Evolutionary conservation across 2,113 vertebrate genomes (phyloP).

Genomic region (Nyctibius bracteatus): DNA sequence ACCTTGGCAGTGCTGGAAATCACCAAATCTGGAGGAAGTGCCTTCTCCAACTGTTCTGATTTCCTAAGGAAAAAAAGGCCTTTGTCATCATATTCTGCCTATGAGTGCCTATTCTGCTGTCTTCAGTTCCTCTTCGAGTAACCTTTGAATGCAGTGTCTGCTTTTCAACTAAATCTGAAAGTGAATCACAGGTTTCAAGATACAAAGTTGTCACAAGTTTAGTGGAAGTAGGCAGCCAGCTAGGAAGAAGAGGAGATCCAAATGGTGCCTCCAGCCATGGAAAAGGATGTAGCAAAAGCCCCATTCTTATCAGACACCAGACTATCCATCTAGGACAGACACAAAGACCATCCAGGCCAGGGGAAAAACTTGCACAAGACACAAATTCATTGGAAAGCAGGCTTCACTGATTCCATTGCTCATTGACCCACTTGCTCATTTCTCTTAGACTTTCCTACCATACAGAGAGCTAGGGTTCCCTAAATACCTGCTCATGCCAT

Average conservation of each 20-base stretch:
- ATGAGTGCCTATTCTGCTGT: not conserved
- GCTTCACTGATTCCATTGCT: not conserved
- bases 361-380: not conserved
- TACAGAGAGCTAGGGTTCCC: not conserved
- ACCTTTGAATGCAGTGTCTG: not conserved
- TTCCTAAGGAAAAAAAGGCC: not conserved
- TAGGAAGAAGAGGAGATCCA: not conserved
- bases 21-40: not conserved
- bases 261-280: not conserved
- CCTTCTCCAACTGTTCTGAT: not conserved
- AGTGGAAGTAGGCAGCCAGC: not conserved
- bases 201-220: not conserved
- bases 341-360: not conserved
- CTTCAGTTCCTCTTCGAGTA: constrained; percentile 7
- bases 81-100: not conserved
- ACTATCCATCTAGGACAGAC: not conserved
- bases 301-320: not conserved
- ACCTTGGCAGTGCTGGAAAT: not conserved
- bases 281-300: not conserved
- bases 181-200: not conserved
- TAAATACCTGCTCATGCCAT: not conserved
- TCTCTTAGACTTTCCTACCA: not conserved
- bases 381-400: not conserved
- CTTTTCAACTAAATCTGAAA: not conserved
- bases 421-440: not conserved